Evolutionary conservation across 2,113 vertebrate species (phyloP).

Genomic region (Baryphthengus martii): DNA sequence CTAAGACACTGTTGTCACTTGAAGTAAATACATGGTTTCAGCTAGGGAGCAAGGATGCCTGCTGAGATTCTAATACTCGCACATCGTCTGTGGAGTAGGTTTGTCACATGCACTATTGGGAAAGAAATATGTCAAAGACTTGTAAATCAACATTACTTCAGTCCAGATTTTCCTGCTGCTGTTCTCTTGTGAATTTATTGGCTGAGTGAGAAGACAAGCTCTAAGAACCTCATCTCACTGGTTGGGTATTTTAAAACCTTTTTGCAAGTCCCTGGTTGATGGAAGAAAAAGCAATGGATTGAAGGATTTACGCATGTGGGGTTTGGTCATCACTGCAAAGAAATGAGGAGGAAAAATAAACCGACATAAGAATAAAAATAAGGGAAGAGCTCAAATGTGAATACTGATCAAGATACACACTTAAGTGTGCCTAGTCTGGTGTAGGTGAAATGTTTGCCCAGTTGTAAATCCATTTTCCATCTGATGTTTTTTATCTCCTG

Average conservation of each 20-base stretch:
- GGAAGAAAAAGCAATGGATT: neutral
- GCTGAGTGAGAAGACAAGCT: neutral
- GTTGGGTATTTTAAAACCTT: neutral
- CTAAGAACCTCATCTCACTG: neutral
- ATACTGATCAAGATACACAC: neutral
- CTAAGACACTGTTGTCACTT: neutral
- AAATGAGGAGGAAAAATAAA: neutral
- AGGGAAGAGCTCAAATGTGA: too few relatives aligned
- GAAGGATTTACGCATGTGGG: fast-evolving
- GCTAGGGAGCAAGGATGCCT: neutral
- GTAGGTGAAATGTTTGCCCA: neutral
- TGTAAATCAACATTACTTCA: neutral
- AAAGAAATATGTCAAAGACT: neutral
- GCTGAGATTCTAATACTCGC: neutral
- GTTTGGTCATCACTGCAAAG: neutral
- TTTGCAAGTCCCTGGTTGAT: fast-evolving
- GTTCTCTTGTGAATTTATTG: neutral
- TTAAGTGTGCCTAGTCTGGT: neutral
- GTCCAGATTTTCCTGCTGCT: neutral
- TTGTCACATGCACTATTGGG: fast-evolving
- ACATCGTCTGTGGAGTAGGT: neutral
- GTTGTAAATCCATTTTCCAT: neutral
- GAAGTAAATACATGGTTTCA: neutral
- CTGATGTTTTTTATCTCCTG: neutral
- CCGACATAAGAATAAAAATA: neutral